A percentile compares a stretch with the other conserved stretches of the same genome.
phyloP scores from a whole-genome alignment of 2,797 vertebrate species.

The Chaetodon trifasciatus region DNA sequence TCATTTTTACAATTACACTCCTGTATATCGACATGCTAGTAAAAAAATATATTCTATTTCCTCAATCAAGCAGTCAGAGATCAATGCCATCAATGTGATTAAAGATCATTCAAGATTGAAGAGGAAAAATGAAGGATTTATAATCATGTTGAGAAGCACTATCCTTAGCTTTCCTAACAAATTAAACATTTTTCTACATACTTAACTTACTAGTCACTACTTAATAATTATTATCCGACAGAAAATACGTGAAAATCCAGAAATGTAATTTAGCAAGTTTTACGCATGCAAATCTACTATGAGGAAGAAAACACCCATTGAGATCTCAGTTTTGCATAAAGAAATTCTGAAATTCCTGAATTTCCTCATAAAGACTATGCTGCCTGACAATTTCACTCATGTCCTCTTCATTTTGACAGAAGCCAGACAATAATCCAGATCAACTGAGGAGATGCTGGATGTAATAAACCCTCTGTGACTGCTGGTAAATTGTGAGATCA shows the following conservation, averaged over 20 bases:
- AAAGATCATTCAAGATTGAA: background rate
- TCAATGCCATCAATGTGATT: background rate
- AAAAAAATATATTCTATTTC: background rate
- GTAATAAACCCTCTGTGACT: slow-evolving; percentile 3
- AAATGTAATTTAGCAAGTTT: background rate
- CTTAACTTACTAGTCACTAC: background rate
- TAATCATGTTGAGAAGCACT: background rate
- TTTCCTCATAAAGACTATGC: background rate
- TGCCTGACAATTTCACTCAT: background rate
- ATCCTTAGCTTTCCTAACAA: background rate
- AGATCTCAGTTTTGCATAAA: background rate
- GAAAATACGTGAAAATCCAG: background rate
- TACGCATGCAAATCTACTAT: background rate
- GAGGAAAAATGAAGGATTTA: background rate
- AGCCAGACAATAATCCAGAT: background rate
- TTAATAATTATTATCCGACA: background rate
- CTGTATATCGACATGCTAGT: background rate
- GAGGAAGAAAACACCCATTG: background rate
- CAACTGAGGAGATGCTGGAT: background rate
- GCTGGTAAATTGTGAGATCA: slow-evolving; percentile 6
- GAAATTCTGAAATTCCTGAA: background rate
- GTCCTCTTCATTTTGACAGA: background rate
- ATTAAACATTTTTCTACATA: background rate
- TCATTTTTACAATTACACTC: background rate
- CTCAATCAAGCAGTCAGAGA: background rate